Conservation (phyloP, 2,797 vertebrate species). For the Tokudaia muenninki region DNA sequence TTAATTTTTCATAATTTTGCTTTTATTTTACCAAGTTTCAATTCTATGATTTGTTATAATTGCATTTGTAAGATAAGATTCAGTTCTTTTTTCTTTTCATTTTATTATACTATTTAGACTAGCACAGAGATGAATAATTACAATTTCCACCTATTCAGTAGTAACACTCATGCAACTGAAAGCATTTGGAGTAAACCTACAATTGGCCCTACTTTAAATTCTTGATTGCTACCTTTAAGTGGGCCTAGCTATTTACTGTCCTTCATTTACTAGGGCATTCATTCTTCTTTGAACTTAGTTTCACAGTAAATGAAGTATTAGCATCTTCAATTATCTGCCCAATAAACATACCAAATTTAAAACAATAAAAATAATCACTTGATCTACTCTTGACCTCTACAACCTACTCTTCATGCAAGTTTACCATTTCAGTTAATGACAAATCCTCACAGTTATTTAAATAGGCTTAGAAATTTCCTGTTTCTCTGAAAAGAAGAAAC, state of each 20-base stretch:
- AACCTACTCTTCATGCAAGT: background rate
- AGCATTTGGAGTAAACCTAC: background rate
- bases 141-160: background rate
- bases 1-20: background rate
- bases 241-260: background rate
- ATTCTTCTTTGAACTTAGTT: background rate
- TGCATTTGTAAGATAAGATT: background rate
- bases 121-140: background rate
- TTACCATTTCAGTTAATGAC: background rate
- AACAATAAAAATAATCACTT: conserved; percentile 32
- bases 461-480: background rate
- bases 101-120: background rate
- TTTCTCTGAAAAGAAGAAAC: background rate
- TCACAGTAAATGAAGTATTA: background rate
- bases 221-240: background rate
- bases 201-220: conserved; percentile 11
- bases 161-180: background rate
- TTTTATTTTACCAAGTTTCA: background rate
- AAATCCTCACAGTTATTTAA: background rate
- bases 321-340: background rate
- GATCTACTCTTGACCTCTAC: background rate
- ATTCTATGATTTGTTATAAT: background rate
- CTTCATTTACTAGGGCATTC: background rate
- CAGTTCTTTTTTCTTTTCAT: background rate
- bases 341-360: background rate